Evolutionary conservation across 2,888 invertebrate species (phyloP), one percentile per base, ranked within the genome.

Genomic region (Rhorus exstirpatorius): DNA sequence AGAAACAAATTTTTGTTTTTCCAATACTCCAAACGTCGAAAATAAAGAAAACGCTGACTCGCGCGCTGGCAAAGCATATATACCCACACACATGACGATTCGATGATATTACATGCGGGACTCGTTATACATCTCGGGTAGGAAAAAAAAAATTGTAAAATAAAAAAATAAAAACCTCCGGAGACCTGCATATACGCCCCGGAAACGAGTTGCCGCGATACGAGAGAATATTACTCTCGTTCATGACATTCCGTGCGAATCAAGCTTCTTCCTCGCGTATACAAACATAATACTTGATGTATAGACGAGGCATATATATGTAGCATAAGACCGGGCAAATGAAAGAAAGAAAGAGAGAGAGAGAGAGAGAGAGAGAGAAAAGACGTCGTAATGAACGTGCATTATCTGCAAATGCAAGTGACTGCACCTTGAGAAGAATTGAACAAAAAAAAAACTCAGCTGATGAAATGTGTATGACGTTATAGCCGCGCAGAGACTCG

Each of bases 221-320:
- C 26, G 38, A 71, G 72, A 63, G 80, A 79, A 76, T 83, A 80
- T 80, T 80, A 78, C 75, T 79, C 77, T 80, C 79, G 75, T 75
- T 75, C 83, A 84, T 81, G 84, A 84, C 84, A 83, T 79, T 83
- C 70, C 84, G 84, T 83, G 84, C 83, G 79, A 83, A 84, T 81
- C 79, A 55, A 83, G 78, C 74, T 75, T 75, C 70, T 63, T 53
- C 58, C 38, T 41, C 41, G 65, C 53, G n/a, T n/a, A 46, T 60
- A 14, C 41, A 44, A 35, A 49, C 35, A 46, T 67, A 67, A 4
- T 63, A 49, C 24, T 21, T 26, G 26, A 49, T 21, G n/a, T 31
- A 60, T 21, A 19, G 7, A 26, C 4, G 24, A 8, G 41, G n/a
- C 6, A 35, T 14, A 60, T 46, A 46, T 21, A 46, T 46, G 26